Conservation (phyloP, 2,113 vertebrate species). For the Paraplagusia blochii region DNA sequence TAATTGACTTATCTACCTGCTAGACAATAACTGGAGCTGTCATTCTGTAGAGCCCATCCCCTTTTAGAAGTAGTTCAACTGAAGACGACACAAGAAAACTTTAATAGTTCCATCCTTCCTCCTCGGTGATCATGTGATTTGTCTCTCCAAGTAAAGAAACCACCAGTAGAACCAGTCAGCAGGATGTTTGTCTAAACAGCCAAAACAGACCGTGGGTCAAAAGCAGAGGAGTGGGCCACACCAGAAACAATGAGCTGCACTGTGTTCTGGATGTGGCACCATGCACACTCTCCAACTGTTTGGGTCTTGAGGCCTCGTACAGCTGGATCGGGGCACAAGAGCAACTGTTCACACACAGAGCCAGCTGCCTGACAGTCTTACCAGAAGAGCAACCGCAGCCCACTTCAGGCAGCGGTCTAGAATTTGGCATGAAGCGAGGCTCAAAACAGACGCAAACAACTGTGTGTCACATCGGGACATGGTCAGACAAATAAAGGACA, state of each 20-base stretch:
- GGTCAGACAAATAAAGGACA: background rate
- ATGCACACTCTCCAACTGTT: slow-evolving; percentile 41
- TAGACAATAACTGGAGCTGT: slow-evolving; percentile 3
- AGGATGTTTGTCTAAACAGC: too few relatives aligned
- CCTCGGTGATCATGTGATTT: too few relatives aligned
- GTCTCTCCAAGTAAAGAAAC: too few relatives aligned
- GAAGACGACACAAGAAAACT: too few relatives aligned
- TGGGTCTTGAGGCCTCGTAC: slow-evolving; percentile 26
- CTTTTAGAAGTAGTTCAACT: too few relatives aligned
- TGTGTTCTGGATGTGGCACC: slow-evolving; percentile 45
- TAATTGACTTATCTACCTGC: too few relatives aligned
- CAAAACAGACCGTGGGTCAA: slow-evolving; percentile 21
- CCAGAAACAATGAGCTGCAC: slow-evolving; percentile 39
- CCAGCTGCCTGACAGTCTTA: slow-evolving; percentile 49
- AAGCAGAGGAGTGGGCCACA: slow-evolving; percentile 18
- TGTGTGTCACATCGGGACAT: slow-evolving; percentile 17
- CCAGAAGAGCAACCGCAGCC: slow-evolving; percentile 19
- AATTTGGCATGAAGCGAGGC: slow-evolving; percentile 37
- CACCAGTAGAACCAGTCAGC: too few relatives aligned
- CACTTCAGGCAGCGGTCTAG: slow-evolving; percentile 31
- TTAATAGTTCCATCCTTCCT: too few relatives aligned
- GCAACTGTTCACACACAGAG: slow-evolving; percentile 45
- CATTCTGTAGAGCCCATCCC: too few relatives aligned
- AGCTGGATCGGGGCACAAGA: slow-evolving; percentile 49
- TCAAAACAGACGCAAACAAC: slow-evolving; percentile 5